Evolutionary conservation across 2,888 invertebrate genomes (phyloP).

Genomic region (Lymantria dispar): DNA sequence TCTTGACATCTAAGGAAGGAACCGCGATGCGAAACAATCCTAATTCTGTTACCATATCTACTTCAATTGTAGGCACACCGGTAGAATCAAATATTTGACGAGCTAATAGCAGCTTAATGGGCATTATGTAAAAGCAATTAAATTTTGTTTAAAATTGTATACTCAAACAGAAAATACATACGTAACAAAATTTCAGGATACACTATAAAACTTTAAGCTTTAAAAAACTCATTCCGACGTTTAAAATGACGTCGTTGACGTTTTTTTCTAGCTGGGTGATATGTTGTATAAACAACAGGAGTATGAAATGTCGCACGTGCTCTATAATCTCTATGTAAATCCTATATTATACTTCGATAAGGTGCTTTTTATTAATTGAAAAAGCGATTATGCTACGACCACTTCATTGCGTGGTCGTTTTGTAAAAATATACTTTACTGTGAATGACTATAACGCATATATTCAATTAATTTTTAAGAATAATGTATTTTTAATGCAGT

Average conservation of each 20-base stretch:
- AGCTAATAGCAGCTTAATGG: conserved; percentile 94
- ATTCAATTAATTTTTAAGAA: neutral
- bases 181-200: neutral
- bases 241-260: no score
- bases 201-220: neutral
- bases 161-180: neutral
- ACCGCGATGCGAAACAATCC: conserved; percentile 96
- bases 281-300: conserved; percentile 5
- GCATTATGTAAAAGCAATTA: conserved; percentile 80
- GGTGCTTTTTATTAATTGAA: conserved; percentile 75
- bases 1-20: conserved; percentile 97
- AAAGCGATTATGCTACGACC: conserved; percentile 59
- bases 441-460: conserved; percentile 1
- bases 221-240: neutral
- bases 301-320: conserved; percentile 58
- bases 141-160: no score
- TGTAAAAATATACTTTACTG: neutral
- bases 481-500: neutral
- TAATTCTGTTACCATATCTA: conserved; percentile 90
- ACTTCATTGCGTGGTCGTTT: neutral
- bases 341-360: conserved; percentile 72
- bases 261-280: neutral
- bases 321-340: conserved; percentile 68
- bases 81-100: conserved; percentile 98
- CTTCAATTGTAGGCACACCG: conserved; percentile 98